Conservation (phyloP, 2,113 vertebrate species). For the Struthio camelus region DNA sequence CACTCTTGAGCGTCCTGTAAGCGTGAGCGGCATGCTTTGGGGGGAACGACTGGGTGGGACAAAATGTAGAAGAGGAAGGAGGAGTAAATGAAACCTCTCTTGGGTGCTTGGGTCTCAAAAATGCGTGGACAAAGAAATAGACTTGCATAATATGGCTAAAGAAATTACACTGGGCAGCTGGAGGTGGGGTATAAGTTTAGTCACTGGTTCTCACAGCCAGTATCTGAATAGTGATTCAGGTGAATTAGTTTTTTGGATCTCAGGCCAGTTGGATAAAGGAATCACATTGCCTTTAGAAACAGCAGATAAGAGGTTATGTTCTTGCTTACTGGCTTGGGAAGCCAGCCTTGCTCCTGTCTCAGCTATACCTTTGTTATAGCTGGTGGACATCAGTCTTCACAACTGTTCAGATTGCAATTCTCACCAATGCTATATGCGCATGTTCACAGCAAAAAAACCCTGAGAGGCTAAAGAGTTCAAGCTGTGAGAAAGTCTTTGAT, state of each 20-base stretch:
- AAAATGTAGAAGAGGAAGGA: neutral
- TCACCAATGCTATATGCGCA: neutral
- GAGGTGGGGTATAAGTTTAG: neutral
- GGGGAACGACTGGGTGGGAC: neutral
- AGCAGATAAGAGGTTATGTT: neutral
- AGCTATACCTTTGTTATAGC: accelerated
- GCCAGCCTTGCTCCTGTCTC: neutral
- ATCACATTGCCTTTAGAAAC: neutral
- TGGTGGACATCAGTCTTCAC: neutral
- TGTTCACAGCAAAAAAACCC: neutral
- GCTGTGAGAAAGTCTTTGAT: neutral
- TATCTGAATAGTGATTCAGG: accelerated
- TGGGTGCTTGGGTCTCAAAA: neutral
- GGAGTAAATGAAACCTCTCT: neutral
- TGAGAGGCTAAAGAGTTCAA: neutral
- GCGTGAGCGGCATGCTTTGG: neutral
- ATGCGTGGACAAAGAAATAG: neutral
- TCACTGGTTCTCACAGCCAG: neutral
- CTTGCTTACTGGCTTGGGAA: neutral
- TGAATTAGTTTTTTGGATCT: neutral
- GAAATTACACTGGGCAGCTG: neutral
- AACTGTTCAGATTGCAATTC: neutral
- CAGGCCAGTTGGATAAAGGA: neutral
- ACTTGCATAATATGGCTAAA: neutral
- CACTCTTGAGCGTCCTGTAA: neutral